Percentiles rank a stretch among this genome's conserved stretches.
These are phyloP conservation scores for Eupithecia vulgata DNA, from an alignment of 2,888 invertebrate species.

Conservation along the genomic window DNA sequence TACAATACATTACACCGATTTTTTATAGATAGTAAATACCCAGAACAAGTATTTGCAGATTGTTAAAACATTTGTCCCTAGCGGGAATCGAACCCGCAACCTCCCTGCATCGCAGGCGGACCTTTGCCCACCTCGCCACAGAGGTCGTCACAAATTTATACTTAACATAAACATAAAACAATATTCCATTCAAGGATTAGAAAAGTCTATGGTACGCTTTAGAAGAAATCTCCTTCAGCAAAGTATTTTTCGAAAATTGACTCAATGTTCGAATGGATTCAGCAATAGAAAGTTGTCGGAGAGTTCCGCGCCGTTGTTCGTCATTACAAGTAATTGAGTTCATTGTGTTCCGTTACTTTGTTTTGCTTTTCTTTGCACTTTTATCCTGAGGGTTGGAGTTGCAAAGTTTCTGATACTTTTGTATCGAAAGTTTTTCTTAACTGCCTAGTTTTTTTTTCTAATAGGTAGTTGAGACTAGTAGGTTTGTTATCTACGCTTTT, in stretches of 20 bases:
- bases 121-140: too few species aligned
- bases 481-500: background rate
- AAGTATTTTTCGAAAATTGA: constrained; percentile 31
- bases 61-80: too few species aligned
- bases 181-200: background rate
- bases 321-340: constrained; percentile 33
- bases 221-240: background rate
- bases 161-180: background rate
- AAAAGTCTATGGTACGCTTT: background rate
- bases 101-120: too few species aligned
- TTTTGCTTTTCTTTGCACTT: constrained; percentile 26
- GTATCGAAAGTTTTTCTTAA: background rate
- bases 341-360: constrained; percentile 21
- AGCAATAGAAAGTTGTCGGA: constrained; percentile 22
- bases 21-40: too few species aligned
- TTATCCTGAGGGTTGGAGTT: constrained; percentile 9
- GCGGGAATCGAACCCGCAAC: too few species aligned
- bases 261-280: constrained; percentile 35
- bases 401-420: background rate
- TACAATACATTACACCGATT: too few species aligned
- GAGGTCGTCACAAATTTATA: too few species aligned
- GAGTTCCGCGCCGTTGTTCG: constrained; percentile 23
- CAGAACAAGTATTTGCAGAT: too few species aligned
- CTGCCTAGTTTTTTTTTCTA: background rate
- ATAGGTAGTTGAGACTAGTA: background rate